phyloP scores from a whole-genome alignment of 1,140 invertebrate genomes.

The Chionoecetes opilio region DNA sequence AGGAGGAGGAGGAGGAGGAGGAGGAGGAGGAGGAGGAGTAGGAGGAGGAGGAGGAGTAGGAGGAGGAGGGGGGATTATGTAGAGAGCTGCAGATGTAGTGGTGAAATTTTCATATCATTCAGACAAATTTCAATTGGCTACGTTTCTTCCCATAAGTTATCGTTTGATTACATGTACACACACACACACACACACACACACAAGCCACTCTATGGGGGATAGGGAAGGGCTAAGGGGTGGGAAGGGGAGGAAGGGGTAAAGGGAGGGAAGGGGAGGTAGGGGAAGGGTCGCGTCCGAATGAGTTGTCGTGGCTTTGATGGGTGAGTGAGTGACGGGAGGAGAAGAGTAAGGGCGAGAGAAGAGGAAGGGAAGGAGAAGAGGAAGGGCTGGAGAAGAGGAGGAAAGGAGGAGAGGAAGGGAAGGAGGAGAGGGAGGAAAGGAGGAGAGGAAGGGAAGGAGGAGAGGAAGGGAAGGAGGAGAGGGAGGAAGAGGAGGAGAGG shows the following conservation, averaged over 20 bases:
- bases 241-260: neutral
- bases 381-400: neutral
- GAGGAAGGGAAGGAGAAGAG: neutral
- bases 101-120: constrained; percentile 70
- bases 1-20: neutral
- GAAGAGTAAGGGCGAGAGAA: too few species aligned
- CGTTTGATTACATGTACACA: constrained; percentile 54
- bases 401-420: neutral
- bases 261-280: neutral
- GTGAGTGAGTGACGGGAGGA: too few species aligned
- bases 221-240: neutral
- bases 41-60: neutral
- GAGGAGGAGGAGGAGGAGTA: neutral
- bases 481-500: too few species aligned
- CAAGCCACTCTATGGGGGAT: neutral
- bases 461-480: too few species aligned
- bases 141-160: constrained; percentile 67
- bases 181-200: too few species aligned
- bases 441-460: neutral
- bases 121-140: constrained; percentile 64
- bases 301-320: neutral
- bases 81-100: constrained; percentile 67
- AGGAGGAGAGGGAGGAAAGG: neutral
- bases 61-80: neutral
- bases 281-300: constrained; percentile 1